Evolutionary conservation across 2,113 vertebrate species (phyloP), one percentile per base, ranked within the genome.

Genomic region (Theristicus caerulescens): DNA sequence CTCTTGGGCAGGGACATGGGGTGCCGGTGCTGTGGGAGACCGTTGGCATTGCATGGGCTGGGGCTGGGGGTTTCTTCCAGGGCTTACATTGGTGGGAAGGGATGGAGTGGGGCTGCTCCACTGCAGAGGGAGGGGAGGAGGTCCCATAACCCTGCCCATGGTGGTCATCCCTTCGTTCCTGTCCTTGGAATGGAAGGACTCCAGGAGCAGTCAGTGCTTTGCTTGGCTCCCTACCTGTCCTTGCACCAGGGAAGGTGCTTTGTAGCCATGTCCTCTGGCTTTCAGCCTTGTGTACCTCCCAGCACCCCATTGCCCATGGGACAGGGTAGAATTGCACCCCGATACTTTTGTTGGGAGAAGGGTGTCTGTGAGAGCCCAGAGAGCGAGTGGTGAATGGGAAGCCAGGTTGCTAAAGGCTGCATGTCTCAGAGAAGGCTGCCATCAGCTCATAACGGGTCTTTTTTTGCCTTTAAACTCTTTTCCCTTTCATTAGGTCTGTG

Each of bases 161-260:
- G 25, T 31, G 31, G 9, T 77, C 21, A 40, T 20, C 10, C 9
- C 47, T 90, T 62, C 10, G 3, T 82, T 82, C 34, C 40, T 26
- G 31, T 22, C 36, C 17, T 0, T 24, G 58, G 38, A 22, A 46
- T 11, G 21, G 32, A 61, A 51, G 42, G 22, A 29, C 26, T 81
- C 4, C 29, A 46, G 14, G 11, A 82, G 12, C 0, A 2, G 17
- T 11, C 11, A 3, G 21, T 10, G 8, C 25, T 80, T 74, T 0
- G 0, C 40, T 51, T 76, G 26, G 14, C 31, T 46, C 32, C 10
- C 7, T 13, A 15, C 27, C 16, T 64, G 17, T 6, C 9, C 7
- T 84, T 58, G 34, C 38, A 31, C 38, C 21, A 17, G 27, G 36
- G 6, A 79, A 91, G 7, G 14, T 62, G 27, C 25, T 26, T 38